Percentiles rank a stretch among this genome's conserved stretches.
phyloP scores from a whole-genome alignment of 2,113 vertebrate species.

The Alethe castanea region DNA sequence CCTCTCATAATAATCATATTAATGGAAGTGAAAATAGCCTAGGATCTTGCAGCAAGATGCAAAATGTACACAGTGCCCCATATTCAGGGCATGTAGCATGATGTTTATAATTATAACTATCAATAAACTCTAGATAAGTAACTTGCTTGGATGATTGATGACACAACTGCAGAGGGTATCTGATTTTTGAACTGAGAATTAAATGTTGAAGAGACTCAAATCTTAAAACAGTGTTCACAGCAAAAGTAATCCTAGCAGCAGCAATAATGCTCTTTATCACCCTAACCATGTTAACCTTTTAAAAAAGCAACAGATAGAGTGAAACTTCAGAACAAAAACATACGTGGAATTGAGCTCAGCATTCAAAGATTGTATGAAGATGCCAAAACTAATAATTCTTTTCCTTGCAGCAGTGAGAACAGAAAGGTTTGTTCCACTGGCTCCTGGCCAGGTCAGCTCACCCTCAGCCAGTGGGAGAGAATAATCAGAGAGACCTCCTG shows the following conservation, averaged over 20 bases:
- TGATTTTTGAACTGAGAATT: not conserved
- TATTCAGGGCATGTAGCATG: not conserved
- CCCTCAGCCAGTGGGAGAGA: not conserved
- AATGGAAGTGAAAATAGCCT: not conserved
- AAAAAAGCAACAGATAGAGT: not conserved
- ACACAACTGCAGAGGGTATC: not conserved
- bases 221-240: not conserved
- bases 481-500: not conserved
- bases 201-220: not conserved
- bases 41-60: not conserved
- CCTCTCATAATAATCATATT: not conserved
- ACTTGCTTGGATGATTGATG: not conserved
- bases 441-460: not conserved
- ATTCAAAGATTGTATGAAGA: not conserved
- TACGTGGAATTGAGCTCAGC: not conserved
- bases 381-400: constrained; percentile 13
- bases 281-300: not conserved
- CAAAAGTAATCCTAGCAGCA: not conserved
- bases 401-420: not conserved
- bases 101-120: not conserved
- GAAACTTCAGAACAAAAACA: not conserved
- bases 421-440: constrained; percentile 37
- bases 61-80: not conserved
- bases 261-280: not conserved
- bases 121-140: not conserved